Evolutionary conservation across 2,797 vertebrate genomes (phyloP), one percentile per base, ranked within the genome.

Genomic region (Miichthys miiuy): DNA sequence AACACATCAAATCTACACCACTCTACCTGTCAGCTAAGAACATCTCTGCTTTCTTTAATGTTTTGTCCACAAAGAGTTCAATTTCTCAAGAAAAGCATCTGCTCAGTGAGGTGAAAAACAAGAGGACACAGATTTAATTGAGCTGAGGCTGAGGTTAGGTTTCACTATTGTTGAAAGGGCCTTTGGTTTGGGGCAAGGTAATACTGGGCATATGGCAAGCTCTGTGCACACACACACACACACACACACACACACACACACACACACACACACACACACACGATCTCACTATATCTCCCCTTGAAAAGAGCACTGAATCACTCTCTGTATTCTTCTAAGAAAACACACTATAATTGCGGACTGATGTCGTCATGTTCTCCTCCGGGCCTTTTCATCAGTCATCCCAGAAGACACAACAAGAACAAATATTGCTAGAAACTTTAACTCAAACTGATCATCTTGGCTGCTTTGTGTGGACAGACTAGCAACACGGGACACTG

Each of bases 81-180:
- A 65, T 52, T 75, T 75, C 42, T 23, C 0, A 58, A 69, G 34
- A 74, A 52, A 79, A 62, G 66, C 83, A 81, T 23, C 75, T 84
- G 86, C 30, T 79, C 58, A 78, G 67, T 0, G 6, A 69, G 13
- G 55, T 62, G 69, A 58, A 70, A 61, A 74, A 75, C n/a, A 78
- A 47, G 51, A 62, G 18, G 60, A 58, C 5, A 14, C 1, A 10
- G 79, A 72, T 54, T 74, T 30, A 72, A 82, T 70, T 60, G 25
- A 77, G 23, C 17, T 0, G 3, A 65, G 20, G 16, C 25, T 58
- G 25, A 82, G 83, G 54, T 90, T 67, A 54, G 30, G 82, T 91
- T 89, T 89, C 83, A 83, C 68, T 70, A 25, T 77, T 87, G 63
- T 86, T 55, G 47, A 51, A 20, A 16, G 68, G 68, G 52, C 47